Evolutionary conservation across 2,888 invertebrate genomes (phyloP).

Genomic region (Synergus japonicus): DNA sequence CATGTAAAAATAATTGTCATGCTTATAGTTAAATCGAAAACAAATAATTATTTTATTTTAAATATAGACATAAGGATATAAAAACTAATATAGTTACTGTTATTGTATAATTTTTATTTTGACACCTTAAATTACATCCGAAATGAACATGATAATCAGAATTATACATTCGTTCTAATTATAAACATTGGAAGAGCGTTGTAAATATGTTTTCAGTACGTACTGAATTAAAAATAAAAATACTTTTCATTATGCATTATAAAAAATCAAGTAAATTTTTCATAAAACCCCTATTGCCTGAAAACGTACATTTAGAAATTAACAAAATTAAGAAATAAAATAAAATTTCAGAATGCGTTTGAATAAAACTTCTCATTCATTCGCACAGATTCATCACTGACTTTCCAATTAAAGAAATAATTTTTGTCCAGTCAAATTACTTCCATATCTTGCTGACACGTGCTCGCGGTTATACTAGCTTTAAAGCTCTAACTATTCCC

Average conservation of each 20-base stretch:
- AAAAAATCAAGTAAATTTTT: background rate
- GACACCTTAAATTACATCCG: background rate
- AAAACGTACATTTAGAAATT: background rate
- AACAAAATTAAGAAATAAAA: background rate
- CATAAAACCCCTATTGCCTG: background rate
- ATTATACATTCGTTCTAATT: background rate
- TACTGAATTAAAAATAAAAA: background rate
- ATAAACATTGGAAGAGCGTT: constrained; percentile 16
- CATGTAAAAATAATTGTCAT: background rate
- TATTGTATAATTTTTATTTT: background rate
- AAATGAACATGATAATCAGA: background rate
- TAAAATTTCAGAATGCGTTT: constrained; percentile 27
- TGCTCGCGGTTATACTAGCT: constrained; percentile 13
- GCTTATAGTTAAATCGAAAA: background rate
- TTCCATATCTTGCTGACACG: constrained; percentile 40
- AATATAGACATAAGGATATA: background rate
- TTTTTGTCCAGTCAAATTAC: constrained; percentile 34
- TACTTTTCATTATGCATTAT: background rate
- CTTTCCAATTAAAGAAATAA: constrained; percentile 25
- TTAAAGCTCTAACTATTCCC: constrained; percentile 46
- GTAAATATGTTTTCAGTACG: constrained; percentile 15
- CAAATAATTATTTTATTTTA: background rate
- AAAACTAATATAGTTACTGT: background rate
- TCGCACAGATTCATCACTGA: constrained; percentile 41
- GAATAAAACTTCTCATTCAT: constrained; percentile 43